Evolutionary conservation across 2,113 vertebrate species (phyloP).

Genomic region (Eolophus roseicapilla): DNA sequence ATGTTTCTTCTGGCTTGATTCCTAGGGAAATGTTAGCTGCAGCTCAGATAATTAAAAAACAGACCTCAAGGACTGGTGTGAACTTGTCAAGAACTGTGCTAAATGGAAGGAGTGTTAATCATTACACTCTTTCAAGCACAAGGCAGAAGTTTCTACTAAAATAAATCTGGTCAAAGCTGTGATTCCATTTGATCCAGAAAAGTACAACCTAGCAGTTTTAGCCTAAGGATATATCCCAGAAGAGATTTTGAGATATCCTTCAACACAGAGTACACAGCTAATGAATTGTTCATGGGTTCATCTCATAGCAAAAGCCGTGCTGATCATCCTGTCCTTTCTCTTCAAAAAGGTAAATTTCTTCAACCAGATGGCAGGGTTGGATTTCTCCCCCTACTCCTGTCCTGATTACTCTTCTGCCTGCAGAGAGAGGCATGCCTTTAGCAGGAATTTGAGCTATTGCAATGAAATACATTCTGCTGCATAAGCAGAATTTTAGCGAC

Average conservation of each 20-base stretch:
- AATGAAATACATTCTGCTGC: not conserved
- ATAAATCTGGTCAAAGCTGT: not conserved
- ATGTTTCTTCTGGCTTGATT: not conserved
- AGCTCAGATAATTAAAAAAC: constrained; percentile 7
- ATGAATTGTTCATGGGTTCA: not conserved
- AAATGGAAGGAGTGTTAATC: not conserved
- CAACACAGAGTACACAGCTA: not conserved
- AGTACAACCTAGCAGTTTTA: not conserved
- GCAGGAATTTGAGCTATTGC: not conserved
- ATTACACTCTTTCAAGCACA: not conserved
- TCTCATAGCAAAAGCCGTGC: not conserved
- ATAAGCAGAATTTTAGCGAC: constrained; percentile 15
- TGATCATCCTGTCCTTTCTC: not conserved
- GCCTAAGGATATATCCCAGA: not conserved
- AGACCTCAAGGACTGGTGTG: not conserved
- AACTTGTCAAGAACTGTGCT: constrained; percentile 19
- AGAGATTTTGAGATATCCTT: not conserved
- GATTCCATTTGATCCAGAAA: not conserved
- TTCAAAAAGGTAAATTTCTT: not conserved
- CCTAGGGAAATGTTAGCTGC: not conserved
- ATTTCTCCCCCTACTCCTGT: not conserved
- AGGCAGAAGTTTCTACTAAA: not conserved
- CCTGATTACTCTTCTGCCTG: not conserved
- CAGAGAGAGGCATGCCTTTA: not conserved
- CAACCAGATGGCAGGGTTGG: not conserved